Evolutionary conservation across 2,888 invertebrate species (phyloP).

Genomic region (Tupiocoris notatus): DNA sequence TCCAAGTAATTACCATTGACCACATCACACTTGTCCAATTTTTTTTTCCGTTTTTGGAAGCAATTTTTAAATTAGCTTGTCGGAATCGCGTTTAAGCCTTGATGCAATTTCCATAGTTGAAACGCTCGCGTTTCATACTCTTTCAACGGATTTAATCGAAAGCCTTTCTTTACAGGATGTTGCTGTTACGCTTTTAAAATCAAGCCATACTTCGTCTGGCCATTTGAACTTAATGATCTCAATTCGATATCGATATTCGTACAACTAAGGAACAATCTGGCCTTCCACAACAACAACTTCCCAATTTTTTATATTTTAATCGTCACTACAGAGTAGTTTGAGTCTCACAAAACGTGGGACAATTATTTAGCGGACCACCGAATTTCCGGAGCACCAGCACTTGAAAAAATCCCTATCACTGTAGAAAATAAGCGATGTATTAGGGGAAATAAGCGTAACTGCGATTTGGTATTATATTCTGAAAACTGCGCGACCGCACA

Average conservation of each 20-base stretch:
- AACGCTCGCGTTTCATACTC: too few species aligned
- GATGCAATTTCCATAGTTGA: too few species aligned
- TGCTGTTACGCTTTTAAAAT: not conserved
- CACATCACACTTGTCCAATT: too few species aligned
- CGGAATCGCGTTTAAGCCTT: too few species aligned
- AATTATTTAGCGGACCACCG: conserved; percentile 25
- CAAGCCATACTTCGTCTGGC: not conserved
- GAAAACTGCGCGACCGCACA: too few species aligned
- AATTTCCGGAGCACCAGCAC: conserved; percentile 22
- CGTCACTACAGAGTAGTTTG: not conserved
- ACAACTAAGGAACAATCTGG: conserved; percentile 21
- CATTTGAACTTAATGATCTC: conserved; percentile 34
- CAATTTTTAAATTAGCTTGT: too few species aligned
- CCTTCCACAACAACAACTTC: conserved; percentile 34
- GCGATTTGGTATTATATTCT: too few species aligned
- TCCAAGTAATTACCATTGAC: too few species aligned
- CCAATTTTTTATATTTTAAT: conserved; percentile 8
- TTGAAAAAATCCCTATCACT: not conserved
- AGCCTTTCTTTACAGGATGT: not conserved
- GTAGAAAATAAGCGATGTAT: too few species aligned
- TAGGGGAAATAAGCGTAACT: too few species aligned
- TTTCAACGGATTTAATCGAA: too few species aligned
- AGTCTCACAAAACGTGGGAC: not conserved
- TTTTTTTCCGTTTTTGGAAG: conserved; percentile 1
- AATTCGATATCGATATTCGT: conserved; percentile 27